Conservation (phyloP, 2,797 vertebrate species). For the Coccyzus lansbergi region DNA sequence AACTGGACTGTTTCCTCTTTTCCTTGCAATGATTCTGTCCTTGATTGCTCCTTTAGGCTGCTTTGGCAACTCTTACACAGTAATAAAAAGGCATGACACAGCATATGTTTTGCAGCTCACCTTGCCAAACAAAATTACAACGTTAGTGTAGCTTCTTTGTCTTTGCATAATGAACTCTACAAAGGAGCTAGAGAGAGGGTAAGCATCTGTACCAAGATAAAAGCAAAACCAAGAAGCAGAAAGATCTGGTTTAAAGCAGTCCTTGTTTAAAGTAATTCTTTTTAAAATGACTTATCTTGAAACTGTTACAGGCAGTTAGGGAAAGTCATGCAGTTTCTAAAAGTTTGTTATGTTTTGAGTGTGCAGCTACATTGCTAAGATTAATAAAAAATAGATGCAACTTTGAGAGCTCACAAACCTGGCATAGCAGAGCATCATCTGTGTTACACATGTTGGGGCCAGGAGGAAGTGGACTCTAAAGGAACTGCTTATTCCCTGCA, state of each 20-base stretch:
- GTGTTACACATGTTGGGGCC: not conserved
- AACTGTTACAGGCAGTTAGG: conserved; percentile 55
- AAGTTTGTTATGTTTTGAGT: conserved; percentile 28
- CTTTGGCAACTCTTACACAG: conserved; percentile 63
- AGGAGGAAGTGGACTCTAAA: not conserved
- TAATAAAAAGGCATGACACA: conserved; percentile 70
- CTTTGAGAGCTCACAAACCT: not conserved
- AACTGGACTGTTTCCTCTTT: conserved; percentile 68
- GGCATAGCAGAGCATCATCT: not conserved
- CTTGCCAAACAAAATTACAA: conserved; percentile 58
- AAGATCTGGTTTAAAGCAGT: conserved; percentile 38
- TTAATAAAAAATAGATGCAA: not conserved
- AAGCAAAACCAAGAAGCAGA: conserved; percentile 57
- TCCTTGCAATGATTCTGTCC: conserved; percentile 46
- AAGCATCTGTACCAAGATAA: conserved; percentile 44
- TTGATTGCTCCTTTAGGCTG: conserved; percentile 70
- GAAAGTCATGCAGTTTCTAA: conserved; percentile 62
- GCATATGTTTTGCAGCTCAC: conserved; percentile 61
- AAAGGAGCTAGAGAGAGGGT: conserved; percentile 31
- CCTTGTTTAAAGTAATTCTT: conserved; percentile 27
- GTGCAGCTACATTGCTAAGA: not conserved
- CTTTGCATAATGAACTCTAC: conserved; percentile 63
- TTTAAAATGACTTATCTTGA: conserved; percentile 57
- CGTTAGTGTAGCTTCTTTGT: conserved; percentile 51
- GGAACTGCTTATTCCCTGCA: not conserved